Evolutionary conservation across 1,140 invertebrate genomes (phyloP), one percentile per base, ranked within the genome.

Genomic region (Elymnias hypermnestra): DNA sequence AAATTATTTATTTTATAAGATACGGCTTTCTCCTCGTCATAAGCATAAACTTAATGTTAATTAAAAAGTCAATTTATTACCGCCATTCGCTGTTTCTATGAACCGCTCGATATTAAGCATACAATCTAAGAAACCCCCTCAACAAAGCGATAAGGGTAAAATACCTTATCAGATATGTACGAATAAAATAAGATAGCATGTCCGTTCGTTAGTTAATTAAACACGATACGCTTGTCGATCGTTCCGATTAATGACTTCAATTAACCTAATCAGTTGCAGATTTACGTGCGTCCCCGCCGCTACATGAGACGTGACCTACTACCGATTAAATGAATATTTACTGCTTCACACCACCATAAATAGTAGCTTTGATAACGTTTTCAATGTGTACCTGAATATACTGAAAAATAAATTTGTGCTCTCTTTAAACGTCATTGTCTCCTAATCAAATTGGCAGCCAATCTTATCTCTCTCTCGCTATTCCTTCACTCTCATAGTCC

Each of bases 191-290:
- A 72, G 71, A 75, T 78, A 78, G 57, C 67, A 64, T 67, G 67
- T 63, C 55, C 61, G 63, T 69, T 83, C 65, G 69, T 83, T 79
- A 69, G 67, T 83, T 76, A 79, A 83, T 83, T 79, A 78, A 82
- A 78, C 71, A 69, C 69, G 75, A 75, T 78, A 78, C 63, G 62
- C 48, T 49, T 62, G 63, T 72, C 64, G 63, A 77, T 72, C 62
- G 61, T 43, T 47, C 48, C 67, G 57, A 72, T 73, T 72, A 78
- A 78, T 72, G 74, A 70, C 58, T 60, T 78, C 72, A 75, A 77
- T 78, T 76, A 81, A 66, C 63, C 66, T 78, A 78, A 82, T 78
- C 72, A 78, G 69, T 68, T 71, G 60, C 65, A 65, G 59, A 82
- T 76, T 75, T 78, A 75, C 69, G 65, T 57, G 44, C 57, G 46